phyloP scores from a whole-genome alignment of 2,797 vertebrate species.

The Perodicticus potto region DNA sequence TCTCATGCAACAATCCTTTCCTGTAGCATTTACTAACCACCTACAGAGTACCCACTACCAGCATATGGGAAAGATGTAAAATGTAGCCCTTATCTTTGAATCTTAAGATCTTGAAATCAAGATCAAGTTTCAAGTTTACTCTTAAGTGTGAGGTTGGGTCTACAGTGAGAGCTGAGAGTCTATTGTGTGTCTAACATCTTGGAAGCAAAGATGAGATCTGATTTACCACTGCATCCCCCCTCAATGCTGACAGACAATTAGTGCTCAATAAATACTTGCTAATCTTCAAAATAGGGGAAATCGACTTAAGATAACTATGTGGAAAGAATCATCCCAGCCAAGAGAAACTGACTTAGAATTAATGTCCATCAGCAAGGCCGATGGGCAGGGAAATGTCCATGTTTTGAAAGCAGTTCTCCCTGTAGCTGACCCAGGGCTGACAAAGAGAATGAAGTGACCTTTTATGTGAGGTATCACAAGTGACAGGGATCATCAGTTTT shows the following conservation, averaged over 20 bases:
- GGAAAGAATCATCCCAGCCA: neutral
- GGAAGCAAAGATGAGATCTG: neutral
- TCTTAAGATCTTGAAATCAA: too few relatives aligned
- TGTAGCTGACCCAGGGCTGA: neutral
- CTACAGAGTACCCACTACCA: neutral
- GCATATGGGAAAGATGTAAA: too few relatives aligned
- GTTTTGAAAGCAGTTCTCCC: neutral
- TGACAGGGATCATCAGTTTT: neutral
- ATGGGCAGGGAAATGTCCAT: fast-evolving
- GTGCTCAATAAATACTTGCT: neutral
- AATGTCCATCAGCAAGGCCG: too few relatives aligned
- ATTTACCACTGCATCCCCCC: neutral
- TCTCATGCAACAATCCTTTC: neutral
- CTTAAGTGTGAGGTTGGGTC: fast-evolving
- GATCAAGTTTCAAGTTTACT: too few relatives aligned
- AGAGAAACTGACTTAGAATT: neutral
- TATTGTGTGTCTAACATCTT: neutral
- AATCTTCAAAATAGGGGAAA: neutral
- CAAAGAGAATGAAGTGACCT: neutral
- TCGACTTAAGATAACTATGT: neutral
- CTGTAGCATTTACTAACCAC: neutral
- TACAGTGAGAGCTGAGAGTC: neutral
- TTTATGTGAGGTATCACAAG: fast-evolving
- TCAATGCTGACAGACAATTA: neutral
- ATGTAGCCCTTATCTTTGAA: neutral